Conservation (phyloP, 64 coral and sea anemone species). For the Stichodactyla mertensii region DNA sequence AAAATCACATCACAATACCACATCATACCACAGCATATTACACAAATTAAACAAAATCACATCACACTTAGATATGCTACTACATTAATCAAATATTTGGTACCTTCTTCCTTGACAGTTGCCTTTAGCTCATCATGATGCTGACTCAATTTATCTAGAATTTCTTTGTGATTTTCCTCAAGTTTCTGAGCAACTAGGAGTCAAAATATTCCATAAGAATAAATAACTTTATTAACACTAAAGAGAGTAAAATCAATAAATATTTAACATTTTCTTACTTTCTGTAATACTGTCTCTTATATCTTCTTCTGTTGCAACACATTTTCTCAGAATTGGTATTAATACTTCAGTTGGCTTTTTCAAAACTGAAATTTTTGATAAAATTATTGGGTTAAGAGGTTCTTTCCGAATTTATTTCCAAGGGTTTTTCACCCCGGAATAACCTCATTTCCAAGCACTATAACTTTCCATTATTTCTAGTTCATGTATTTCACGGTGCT, state of each 20-base stretch:
- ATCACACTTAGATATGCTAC: too few relatives aligned
- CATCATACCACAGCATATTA: too few relatives aligned
- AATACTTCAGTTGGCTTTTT: neutral
- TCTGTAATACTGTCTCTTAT: neutral
- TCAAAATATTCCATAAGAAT: neutral
- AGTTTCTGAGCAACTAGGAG: neutral
- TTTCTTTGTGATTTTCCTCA: neutral
- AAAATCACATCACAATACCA: too few relatives aligned
- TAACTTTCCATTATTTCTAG: too few relatives aligned
- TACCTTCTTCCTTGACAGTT: neutral
- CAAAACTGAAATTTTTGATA: neutral
- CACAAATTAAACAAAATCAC: too few relatives aligned
- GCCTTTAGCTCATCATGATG: neutral
- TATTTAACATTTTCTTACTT: neutral
- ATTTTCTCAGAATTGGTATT: neutral
- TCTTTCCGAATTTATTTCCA: too few relatives aligned
- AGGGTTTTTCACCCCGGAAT: too few relatives aligned
- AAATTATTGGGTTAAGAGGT: conserved; percentile 9
- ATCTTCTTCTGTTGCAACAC: neutral
- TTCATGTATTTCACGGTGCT: too few relatives aligned
- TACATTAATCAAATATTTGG: neutral
- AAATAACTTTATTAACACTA: neutral
- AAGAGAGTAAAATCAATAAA: neutral
- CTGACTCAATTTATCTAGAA: neutral
- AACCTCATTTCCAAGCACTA: too few relatives aligned